phyloP scores from a whole-genome alignment of 2,888 invertebrate genomes.

The Brachypalpus laphriformis region DNA sequence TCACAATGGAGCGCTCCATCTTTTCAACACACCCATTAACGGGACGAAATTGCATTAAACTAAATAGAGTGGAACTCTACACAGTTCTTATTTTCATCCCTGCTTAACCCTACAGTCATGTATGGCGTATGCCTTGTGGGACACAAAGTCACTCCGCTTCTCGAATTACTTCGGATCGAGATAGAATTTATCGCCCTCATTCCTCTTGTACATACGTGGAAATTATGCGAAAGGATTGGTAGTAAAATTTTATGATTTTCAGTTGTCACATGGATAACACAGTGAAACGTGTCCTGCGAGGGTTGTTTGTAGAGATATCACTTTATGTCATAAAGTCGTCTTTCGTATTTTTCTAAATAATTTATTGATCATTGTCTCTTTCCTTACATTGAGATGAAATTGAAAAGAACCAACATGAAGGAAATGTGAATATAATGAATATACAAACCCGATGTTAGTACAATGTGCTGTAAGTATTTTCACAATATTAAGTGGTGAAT shows the following conservation, averaged over 20 bases:
- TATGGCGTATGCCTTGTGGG: constrained; percentile 15
- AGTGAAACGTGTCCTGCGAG: background rate
- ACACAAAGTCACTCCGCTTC: constrained; percentile 35
- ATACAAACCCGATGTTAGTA: background rate
- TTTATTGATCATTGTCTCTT: background rate
- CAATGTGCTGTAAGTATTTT: background rate
- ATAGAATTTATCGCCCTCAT: constrained; percentile 47
- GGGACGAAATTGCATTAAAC: constrained; percentile 5
- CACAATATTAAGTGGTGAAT: background rate
- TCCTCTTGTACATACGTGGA: constrained; percentile 23
- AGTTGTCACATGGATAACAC: background rate
- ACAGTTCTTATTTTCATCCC: constrained; percentile 50
- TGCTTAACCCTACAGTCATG: constrained; percentile 53
- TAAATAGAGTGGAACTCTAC: constrained; percentile 55
- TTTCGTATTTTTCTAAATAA: background rate
- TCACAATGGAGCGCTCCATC: constrained; percentile 18
- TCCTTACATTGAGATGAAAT: background rate
- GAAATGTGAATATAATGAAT: background rate
- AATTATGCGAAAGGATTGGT: constrained; percentile 38
- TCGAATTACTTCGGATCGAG: constrained; percentile 46
- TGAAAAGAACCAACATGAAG: background rate
- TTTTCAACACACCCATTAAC: constrained; percentile 3
- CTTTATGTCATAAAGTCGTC: background rate
- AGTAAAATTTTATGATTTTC: constrained; percentile 29
- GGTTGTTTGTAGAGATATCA: background rate